phyloP scores from a whole-genome alignment of 2,113 vertebrate genomes.

The Oreotrochilus melanogaster region DNA sequence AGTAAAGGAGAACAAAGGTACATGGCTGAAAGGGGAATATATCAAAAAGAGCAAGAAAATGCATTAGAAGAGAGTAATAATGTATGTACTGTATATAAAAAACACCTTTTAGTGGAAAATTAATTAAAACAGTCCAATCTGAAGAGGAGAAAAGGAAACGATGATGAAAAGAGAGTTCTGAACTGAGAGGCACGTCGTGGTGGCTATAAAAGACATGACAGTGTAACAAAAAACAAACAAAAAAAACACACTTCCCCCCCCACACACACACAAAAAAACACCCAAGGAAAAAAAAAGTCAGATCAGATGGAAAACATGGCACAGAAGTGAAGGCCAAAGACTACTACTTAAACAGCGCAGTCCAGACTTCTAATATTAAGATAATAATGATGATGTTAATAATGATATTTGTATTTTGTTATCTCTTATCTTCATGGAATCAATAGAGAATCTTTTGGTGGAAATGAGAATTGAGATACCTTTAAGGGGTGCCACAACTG shows the following conservation, averaged over 20 bases:
- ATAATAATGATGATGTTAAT: neutral
- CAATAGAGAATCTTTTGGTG: neutral
- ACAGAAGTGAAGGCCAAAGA: neutral
- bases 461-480: neutral
- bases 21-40: neutral
- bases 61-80: neutral
- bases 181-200: neutral
- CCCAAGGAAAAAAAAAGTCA: neutral
- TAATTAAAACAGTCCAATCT: neutral
- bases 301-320: neutral
- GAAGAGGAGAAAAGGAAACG: neutral
- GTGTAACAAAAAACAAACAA: neutral
- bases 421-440: neutral
- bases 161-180: neutral
- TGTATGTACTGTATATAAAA: neutral
- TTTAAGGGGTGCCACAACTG: neutral
- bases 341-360: neutral
- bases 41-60: neutral
- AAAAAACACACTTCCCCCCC: neutral
- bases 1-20: neutral
- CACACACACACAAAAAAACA: too few relatives aligned
- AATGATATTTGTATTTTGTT: neutral
- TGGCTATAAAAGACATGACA: neutral
- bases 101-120: neutral
- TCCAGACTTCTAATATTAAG: neutral